These are phyloP conservation scores for Haliaeetus leucogaster DNA, from an alignment of 2,113 vertebrate species.

Conservation along the genomic window DNA sequence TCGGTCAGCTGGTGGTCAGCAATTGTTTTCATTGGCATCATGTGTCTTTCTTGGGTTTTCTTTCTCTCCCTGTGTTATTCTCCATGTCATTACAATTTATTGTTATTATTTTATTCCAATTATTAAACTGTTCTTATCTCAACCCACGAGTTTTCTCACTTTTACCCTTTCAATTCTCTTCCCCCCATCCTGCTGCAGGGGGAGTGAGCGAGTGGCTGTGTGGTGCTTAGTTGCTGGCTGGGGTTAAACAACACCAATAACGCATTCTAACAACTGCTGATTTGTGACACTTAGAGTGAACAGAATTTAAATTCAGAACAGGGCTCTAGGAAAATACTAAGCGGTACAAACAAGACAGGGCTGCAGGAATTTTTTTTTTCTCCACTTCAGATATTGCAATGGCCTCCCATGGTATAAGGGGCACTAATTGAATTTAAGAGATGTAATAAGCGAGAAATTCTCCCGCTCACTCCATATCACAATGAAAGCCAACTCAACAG, in stretches of 20 bases:
- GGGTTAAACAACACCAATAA: neutral
- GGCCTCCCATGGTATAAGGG: constrained; percentile 27
- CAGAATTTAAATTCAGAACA: constrained; percentile 57
- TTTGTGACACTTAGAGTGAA: constrained; percentile 47
- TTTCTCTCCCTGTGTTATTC: neutral
- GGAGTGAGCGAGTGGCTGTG: neutral
- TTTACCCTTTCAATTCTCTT: neutral
- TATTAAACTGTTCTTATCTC: neutral
- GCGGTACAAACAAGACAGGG: neutral
- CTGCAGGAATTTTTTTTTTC: neutral
- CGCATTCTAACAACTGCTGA: constrained; percentile 62
- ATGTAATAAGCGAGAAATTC: constrained; percentile 12
- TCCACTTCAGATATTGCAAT: neutral
- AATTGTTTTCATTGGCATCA: neutral
- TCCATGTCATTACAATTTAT: neutral
- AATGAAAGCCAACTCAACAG: neutral
- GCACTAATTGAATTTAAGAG: constrained; percentile 68
- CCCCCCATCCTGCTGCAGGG: too few species aligned
- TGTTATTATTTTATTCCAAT: neutral
- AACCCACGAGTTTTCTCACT: neutral
- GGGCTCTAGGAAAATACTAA: neutral
- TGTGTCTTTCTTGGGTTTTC: neutral
- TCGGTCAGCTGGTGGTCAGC: neutral
- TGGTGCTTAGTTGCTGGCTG: neutral
- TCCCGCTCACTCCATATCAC: neutral